Evolutionary conservation across 1,140 invertebrate species (phyloP), one percentile per base, ranked within the genome.

Genomic region (Drosophila sturtevanti): DNA sequence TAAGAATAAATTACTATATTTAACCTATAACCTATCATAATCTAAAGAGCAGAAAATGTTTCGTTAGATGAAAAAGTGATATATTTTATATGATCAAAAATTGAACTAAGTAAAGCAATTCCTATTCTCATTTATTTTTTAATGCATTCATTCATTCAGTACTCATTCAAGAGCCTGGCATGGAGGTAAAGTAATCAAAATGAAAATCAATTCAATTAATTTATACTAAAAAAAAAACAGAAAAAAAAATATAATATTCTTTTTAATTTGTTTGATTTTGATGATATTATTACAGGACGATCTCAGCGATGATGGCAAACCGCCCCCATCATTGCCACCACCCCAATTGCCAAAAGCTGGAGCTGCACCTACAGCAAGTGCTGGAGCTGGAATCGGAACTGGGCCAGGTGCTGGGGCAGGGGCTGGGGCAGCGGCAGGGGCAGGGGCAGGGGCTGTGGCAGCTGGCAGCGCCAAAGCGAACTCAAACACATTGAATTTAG

Each of bases 401-500:
- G 59, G 24, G 34, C 22, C 68, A 12, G 58, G 68, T 22, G 27
- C 16, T 7, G 64, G 62, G 62, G 4, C 41, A 11, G 41, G 41
- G 94, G 63, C 31, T 2, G 59, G 41, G 61, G 89, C 92, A 21
- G 90, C 92, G 64, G 56, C 64, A 68, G 41, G 65, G 72, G 73
- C 64, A 2, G 41, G 16, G 16, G 41, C 41, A 0, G 16, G 51
- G 87, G 93, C 61, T 94, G 73, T 18, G 94, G 73, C 31, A 1
- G 52, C 63, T 60, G 63, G 37, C 35, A 64, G 56, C 60, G 80
- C 66, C 48, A 75, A 35, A 18, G 60, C 11, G 41, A 48, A 48
- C 41, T 48, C 63, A 56, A 79, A 91, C 75, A 80, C 77, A 70
- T 78, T 91, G 63, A 91, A 91, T 75, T 93, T 97, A 51, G 95